phyloP scores from a whole-genome alignment of 2,888 invertebrate species.

The Aricia artaxerxes region DNA sequence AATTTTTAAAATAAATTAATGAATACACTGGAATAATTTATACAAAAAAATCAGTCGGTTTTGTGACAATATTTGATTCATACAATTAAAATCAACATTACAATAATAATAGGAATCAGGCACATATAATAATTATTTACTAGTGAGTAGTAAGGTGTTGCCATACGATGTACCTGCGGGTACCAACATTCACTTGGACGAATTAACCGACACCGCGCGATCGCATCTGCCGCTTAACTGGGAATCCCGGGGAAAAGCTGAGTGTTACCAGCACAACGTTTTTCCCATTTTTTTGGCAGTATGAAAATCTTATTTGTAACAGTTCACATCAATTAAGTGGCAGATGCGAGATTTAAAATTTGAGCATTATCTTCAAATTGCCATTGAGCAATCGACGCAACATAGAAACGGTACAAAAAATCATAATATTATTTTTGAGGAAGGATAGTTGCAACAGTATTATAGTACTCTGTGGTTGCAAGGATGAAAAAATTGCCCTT shows the following conservation, averaged over 20 bases:
- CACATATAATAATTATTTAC: slow-evolving; percentile 68
- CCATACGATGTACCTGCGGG: background rate
- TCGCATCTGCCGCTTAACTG: slow-evolving; percentile 1
- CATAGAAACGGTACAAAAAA: slow-evolving; percentile 47
- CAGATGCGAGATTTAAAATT: slow-evolving; percentile 65
- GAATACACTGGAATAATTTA: slow-evolving; percentile 78
- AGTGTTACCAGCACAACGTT: slow-evolving; percentile 4
- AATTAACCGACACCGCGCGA: slow-evolving; percentile 54
- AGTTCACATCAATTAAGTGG: slow-evolving; percentile 46
- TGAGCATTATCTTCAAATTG: slow-evolving; percentile 68
- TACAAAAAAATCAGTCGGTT: slow-evolving; percentile 75
- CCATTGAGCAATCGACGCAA: slow-evolving; percentile 69
- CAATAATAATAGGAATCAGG: slow-evolving; percentile 76
- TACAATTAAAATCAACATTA: slow-evolving; percentile 76
- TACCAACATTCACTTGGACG: slow-evolving; percentile 50
- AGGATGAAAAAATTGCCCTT: slow-evolving; percentile 52
- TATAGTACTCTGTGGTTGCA: slow-evolving; percentile 35
- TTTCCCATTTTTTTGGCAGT: background rate
- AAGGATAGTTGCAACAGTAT: slow-evolving; percentile 50
- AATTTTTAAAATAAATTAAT: slow-evolving; percentile 77
- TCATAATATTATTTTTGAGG: slow-evolving; percentile 53
- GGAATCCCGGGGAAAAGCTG: background rate
- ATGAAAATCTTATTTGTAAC: background rate
- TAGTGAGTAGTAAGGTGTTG: slow-evolving; percentile 56
- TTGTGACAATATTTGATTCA: slow-evolving; percentile 75